Evolutionary conservation across 2,113 vertebrate genomes (phyloP).

Genomic region (Apus apus): DNA sequence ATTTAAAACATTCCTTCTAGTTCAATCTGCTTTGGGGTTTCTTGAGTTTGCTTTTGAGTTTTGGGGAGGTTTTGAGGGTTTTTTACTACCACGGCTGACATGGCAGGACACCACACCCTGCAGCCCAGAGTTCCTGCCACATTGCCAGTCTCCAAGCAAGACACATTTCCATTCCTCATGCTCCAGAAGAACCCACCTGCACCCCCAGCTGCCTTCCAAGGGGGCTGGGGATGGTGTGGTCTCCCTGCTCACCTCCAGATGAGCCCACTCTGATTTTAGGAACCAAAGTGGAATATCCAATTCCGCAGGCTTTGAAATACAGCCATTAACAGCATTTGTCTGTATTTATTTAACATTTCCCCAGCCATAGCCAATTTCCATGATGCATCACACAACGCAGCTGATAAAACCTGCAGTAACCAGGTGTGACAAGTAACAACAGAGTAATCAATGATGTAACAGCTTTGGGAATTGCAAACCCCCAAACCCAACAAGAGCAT

Average conservation of each 20-base stretch:
- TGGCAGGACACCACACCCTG: not conserved
- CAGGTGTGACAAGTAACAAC: not conserved
- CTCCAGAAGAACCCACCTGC: not conserved
- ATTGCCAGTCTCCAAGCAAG: not conserved
- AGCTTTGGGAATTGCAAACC: not conserved
- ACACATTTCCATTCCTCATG: accelerated
- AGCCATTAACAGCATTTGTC: not conserved
- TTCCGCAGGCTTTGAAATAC: not conserved
- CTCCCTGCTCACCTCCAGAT: not conserved
- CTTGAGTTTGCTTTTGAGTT: not conserved
- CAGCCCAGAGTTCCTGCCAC: not conserved
- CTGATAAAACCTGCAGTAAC: not conserved
- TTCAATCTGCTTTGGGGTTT: not conserved
- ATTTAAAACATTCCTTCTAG: not conserved
- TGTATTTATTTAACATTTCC: not conserved
- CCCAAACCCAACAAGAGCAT: not conserved
- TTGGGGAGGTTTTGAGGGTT: not conserved
- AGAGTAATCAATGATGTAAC: not conserved
- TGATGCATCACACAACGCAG: not conserved
- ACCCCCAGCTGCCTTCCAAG: not conserved
- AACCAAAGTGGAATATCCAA: not conserved
- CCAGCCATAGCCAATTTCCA: not conserved
- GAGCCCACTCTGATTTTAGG: not conserved
- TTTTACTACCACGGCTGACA: accelerated
- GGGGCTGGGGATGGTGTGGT: accelerated